Conservation (phyloP, 2,113 vertebrate genomes). For the Aptenodytes forsteri region DNA sequence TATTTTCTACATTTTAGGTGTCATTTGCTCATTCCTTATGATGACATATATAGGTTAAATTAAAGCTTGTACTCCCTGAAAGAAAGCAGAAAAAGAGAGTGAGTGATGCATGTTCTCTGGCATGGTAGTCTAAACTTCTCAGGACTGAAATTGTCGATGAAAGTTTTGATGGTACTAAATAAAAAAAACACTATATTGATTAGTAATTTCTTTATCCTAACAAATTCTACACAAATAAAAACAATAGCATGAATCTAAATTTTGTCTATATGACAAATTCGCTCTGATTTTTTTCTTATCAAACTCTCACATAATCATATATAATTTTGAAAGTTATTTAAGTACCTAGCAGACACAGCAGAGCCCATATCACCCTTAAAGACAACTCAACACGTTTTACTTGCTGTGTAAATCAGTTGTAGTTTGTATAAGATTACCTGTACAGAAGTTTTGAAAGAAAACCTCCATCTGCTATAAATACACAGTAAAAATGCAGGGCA, state of each 20-base stretch:
- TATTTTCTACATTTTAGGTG: neutral
- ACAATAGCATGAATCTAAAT: neutral
- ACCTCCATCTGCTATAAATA: neutral
- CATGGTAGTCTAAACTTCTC: neutral
- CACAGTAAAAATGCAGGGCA: neutral
- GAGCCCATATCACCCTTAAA: neutral
- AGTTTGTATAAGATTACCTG: neutral
- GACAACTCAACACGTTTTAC: neutral
- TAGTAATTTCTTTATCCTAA: neutral
- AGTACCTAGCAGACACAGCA: neutral
- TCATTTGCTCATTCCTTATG: neutral
- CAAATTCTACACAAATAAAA: neutral
- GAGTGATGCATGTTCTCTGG: neutral
- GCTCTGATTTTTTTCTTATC: neutral
- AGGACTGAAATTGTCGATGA: neutral
- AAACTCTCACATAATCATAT: neutral
- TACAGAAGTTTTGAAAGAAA: neutral
- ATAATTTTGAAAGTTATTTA: neutral
- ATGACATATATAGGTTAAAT: neutral
- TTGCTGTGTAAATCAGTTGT: neutral
- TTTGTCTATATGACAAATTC: neutral
- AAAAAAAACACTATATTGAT: rapidly evolving
- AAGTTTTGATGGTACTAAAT: neutral
- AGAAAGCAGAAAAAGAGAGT: neutral
- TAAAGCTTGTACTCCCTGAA: neutral